phyloP scores from a whole-genome alignment of 1,140 invertebrate genomes.

The Hydropsyche tenuis region DNA sequence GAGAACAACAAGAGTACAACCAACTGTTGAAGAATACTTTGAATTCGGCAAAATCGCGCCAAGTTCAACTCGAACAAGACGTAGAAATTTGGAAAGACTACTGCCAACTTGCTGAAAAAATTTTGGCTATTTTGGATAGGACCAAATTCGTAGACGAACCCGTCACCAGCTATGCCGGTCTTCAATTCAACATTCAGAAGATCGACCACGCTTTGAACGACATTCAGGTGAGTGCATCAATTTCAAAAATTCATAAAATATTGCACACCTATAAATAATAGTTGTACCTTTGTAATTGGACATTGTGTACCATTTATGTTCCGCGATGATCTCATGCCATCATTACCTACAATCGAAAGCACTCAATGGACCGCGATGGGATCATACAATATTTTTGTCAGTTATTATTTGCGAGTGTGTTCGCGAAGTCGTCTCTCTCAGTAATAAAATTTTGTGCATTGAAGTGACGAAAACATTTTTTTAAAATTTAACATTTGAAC shows the following conservation, averaged over 20 bases:
- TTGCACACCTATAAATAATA: too few relatives aligned
- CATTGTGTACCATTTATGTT: neutral
- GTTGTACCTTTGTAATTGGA: too few relatives aligned
- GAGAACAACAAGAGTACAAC: slow-evolving; percentile 79
- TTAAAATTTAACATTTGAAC: neutral
- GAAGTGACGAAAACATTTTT: neutral
- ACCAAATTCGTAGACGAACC: slow-evolving; percentile 77
- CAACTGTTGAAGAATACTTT: slow-evolving; percentile 81
- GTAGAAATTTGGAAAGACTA: slow-evolving; percentile 83
- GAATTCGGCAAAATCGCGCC: slow-evolving; percentile 79
- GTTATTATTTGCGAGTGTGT: neutral
- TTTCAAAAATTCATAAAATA: too few relatives aligned
- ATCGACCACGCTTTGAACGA: slow-evolving; percentile 78
- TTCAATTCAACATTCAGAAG: slow-evolving; percentile 82
- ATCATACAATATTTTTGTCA: slow-evolving; percentile 28
- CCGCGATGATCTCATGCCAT: slow-evolving; percentile 20
- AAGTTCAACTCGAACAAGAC: slow-evolving; percentile 77
- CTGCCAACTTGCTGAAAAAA: slow-evolving; percentile 75
- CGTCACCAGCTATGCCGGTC: slow-evolving; percentile 75
- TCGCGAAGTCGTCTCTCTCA: slow-evolving; percentile 2
- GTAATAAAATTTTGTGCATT: neutral
- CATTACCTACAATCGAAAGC: slow-evolving; percentile 15
- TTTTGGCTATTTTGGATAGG: slow-evolving; percentile 74
- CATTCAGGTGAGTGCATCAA: slow-evolving; percentile 70
- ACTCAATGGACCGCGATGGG: slow-evolving; percentile 24